Base-by-base conservation (phyloP, 2,888 invertebrate species). In the Chalcis sispes region DNA sequence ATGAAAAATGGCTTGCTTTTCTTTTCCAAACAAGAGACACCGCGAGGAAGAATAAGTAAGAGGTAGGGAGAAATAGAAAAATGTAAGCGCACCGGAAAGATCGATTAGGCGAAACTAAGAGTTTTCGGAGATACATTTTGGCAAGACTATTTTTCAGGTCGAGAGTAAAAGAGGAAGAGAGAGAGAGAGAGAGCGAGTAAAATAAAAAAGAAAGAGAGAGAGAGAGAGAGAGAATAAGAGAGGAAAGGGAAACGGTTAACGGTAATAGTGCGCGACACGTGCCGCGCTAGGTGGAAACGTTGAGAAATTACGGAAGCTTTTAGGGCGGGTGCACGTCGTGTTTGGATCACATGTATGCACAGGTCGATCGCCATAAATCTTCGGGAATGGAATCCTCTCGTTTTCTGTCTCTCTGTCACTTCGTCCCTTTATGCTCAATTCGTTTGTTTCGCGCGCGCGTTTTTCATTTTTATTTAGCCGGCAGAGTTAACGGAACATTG, bases 341-440 rank as follows among this genome's bases (percentile, higher is more conserved):
- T 18, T 23, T 59, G 52, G 78, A 75, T 80, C 79, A 75, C 76
- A 76, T 79, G 72, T 77, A 75, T 79, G 81, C 81, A n/a, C n/a
- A 78, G 79, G 77, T 80, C 80, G 79, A 79, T 77, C 78, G 75
- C 79, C 82, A 83, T 85, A 84, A 84, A 85, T 85, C 83, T 80
- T 81, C 80, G 77, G n/a, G 81, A 85, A 85, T 85, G 83, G 81
- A 82, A 82, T 81, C 80, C 56, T 50, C 77, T 72, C 52, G 23
- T 48, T 29, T 29, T 67, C 52, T 58, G 10, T 52, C 48, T 50
- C 46, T 70, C 32, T 50, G 27, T 62, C n/a, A 23, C 3, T 59
- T 40, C 40, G n/a, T 2, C 10, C 20, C 40, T 23, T 20, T 8
- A 25, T 36, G 4, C 36, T 7, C 5, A 36, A 36, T 36, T 36